Evolutionary conservation across 2,888 invertebrate genomes (phyloP).

Genomic region (Blera fallax): DNA sequence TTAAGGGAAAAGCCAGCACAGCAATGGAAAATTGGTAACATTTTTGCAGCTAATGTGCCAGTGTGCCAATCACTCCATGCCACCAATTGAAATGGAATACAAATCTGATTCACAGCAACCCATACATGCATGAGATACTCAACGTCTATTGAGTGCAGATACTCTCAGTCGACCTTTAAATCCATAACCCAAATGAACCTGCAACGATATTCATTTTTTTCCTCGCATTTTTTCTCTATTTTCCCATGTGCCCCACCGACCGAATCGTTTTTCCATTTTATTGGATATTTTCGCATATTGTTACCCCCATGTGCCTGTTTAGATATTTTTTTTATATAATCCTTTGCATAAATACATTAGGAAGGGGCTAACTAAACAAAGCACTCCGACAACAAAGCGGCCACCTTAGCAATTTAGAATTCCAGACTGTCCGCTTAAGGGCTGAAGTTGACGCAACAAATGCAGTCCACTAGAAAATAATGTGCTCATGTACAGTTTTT

Average conservation of each 20-base stretch:
- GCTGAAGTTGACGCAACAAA: slow-evolving; percentile 57
- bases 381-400: slow-evolving; percentile 6
- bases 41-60: no score
- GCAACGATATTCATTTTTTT: slow-evolving; percentile 26
- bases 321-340: slow-evolving; percentile 41
- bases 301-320: neutral
- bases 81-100: neutral
- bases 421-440: slow-evolving; percentile 12
- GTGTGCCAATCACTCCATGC: neutral
- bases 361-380: slow-evolving; percentile 34
- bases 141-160: slow-evolving; percentile 38
- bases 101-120: neutral
- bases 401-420: neutral
- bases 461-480: slow-evolving; percentile 22
- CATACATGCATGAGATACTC: neutral
- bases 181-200: slow-evolving; percentile 65
- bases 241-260: neutral
- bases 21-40: no score
- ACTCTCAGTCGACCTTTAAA: slow-evolving; percentile 51
- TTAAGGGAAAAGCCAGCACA: no score
- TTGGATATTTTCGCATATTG: neutral
- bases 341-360: slow-evolving; percentile 58
- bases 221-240: neutral
- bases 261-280: slow-evolving; percentile 15
- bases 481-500: neutral